Conservation (phyloP, 2,888 invertebrate genomes). For the Rhagonycha lutea region DNA sequence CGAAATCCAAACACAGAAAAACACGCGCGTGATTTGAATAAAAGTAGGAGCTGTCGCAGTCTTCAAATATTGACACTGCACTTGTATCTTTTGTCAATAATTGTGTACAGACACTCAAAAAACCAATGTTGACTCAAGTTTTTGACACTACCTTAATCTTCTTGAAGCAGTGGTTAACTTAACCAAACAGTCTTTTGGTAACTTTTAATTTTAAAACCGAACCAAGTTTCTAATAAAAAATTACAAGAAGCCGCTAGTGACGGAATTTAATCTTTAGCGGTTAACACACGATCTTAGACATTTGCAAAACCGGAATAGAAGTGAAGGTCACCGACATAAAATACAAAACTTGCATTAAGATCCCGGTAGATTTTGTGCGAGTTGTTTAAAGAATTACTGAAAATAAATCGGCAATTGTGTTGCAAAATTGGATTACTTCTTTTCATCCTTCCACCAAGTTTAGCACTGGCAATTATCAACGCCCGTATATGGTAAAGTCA, state of each 20-base stretch:
- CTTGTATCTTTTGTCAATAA: conserved; percentile 38
- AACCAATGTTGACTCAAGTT: conserved; percentile 37
- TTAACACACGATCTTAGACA: conserved; percentile 30
- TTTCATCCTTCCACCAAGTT: conserved; percentile 7
- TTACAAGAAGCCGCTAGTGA: conserved; percentile 15
- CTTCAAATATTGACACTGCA: conserved; percentile 44
- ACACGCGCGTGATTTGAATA: conserved; percentile 22
- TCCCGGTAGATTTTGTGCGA: conserved; percentile 19
- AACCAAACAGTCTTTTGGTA: conserved; percentile 17
- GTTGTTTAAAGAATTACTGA: not conserved
- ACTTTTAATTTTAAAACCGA: conserved; percentile 1
- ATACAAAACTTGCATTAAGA: conserved; percentile 25
- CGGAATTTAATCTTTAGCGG: conserved; percentile 29
- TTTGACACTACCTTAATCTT: conserved; percentile 35
- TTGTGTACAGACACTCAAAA: conserved; percentile 38
- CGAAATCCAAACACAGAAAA: conserved; percentile 26
- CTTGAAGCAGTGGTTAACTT: conserved; percentile 26
- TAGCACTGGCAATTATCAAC: conserved; percentile 18
- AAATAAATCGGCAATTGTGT: conserved; percentile 7
- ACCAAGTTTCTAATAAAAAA: conserved; percentile 21
- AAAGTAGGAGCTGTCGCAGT: conserved; percentile 32
- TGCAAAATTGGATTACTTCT: conserved; percentile 11
- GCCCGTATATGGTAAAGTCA: conserved; percentile 21
- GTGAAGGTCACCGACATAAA: conserved; percentile 29
- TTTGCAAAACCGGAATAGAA: conserved; percentile 31